phyloP scores from a whole-genome alignment of 2,113 vertebrate genomes.

The Callipepla squamata region DNA sequence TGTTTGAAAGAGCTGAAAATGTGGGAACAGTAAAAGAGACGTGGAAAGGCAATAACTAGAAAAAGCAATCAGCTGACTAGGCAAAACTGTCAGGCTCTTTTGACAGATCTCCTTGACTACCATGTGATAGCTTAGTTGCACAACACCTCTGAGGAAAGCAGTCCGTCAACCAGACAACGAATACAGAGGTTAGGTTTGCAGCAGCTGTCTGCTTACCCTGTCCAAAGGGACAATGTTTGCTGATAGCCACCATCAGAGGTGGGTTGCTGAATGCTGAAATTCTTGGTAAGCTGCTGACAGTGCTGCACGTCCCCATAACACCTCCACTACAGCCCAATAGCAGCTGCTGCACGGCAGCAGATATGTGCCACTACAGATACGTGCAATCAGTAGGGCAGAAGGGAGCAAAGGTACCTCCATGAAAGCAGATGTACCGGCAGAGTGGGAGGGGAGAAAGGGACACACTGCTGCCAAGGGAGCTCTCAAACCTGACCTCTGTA shows the following conservation, averaged over 20 bases:
- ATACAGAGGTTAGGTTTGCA: background rate
- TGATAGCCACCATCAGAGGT: background rate
- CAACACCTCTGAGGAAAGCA: background rate
- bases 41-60: background rate
- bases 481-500: constrained; percentile 47
- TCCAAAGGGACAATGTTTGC: background rate
- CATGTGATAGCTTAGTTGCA: fast-evolving
- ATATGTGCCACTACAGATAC: background rate
- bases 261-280: background rate
- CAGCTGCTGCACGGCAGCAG: background rate
- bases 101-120: fast-evolving
- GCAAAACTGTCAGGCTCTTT: background rate
- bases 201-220: background rate
- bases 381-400: background rate
- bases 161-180: background rate
- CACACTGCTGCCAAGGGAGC: background rate
- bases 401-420: constrained; percentile 31
- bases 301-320: background rate
- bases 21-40: background rate
- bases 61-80: background rate
- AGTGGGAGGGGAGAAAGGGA: background rate
- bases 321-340: background rate
- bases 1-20: background rate
- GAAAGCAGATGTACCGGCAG: background rate
- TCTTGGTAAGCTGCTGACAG: background rate